Conservation (phyloP, 2,888 invertebrate genomes). For the Parelbella ahira region DNA sequence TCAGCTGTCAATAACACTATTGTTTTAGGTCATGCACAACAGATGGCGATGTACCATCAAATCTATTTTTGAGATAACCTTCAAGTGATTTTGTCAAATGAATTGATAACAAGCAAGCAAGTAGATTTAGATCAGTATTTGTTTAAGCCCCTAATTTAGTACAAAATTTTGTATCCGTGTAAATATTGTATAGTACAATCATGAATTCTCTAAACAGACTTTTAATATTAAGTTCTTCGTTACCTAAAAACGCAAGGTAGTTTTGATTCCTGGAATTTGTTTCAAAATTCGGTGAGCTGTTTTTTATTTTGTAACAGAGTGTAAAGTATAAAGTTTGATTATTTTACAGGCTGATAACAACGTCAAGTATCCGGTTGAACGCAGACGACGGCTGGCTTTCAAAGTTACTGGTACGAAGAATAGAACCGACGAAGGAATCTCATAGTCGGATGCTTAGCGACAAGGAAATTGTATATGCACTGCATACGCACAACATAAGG, state of each 20-base stretch:
- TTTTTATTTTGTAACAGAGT: conserved; percentile 6
- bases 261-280: conserved; percentile 14
- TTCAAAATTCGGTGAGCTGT: conserved; percentile 9
- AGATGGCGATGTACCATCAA: conserved; percentile 55
- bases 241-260: conserved; percentile 68
- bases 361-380: conserved; percentile 55
- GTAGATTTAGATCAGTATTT: conserved; percentile 25
- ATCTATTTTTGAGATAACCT: conserved; percentile 76
- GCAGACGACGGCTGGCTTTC: conserved; percentile 91
- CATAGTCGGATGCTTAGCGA: conserved; percentile 98
- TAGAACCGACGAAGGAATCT: conserved; percentile 96
- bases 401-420: conserved; percentile 92
- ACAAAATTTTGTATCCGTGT: conserved; percentile 29
- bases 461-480: conserved; percentile 96
- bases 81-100: conserved; percentile 75
- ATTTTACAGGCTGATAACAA: conserved; percentile 65
- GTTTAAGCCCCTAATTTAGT: conserved; percentile 29
- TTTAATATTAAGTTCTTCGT: conserved; percentile 49
- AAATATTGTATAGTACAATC: conserved; percentile 35
- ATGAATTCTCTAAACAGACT: conserved; percentile 69
- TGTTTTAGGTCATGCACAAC: conserved; percentile 40
- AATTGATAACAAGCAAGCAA: conserved; percentile 69
- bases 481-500: conserved; percentile 96
- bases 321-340: conserved; percentile 25
- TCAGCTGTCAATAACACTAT: conserved; percentile 27